Base-by-base conservation (phyloP, 2,888 invertebrate species). In the Acanthococcus lagerstroemiae region DNA sequence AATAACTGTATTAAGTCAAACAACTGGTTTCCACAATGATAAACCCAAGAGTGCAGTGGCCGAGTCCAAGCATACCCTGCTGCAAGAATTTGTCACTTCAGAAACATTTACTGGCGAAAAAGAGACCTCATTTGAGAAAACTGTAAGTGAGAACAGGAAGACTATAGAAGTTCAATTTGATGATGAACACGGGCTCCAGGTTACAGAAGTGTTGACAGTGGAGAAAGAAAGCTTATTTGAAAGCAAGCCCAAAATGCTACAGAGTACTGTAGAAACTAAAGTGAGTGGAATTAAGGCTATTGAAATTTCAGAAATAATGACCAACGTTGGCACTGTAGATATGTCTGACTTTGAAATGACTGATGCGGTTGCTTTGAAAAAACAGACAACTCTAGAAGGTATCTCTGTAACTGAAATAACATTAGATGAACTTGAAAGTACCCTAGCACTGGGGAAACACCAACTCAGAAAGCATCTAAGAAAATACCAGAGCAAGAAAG, bases 21-120 rank as follows among this genome's bases (percentile, higher is more conserved):
- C 79, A 17, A 78, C 76, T 55, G 69, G 71, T n/a, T 68, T 78
- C 5, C 69, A 71, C 30, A 72, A 73, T 7, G 21, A 68, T 0
- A 71, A 72, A 67, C 71, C 72, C 19, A 68, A 55, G 71, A 70
- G 74, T 22, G 78, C 76, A 68, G 77, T 75, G 57, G 84, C 84
- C 3, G 75, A 73, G n/a, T 66, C 80, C 26, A 78, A 79, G 67
- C 81, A 81, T 70, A 76, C 81, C 55, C 77, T 80, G 45, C 74
- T 80, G 66, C 80, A 81, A 73, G 80, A 82, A 72, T 68, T 85
- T 27, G 73, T 80, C 25, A 77, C 80, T 48, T 79, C 78, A 52
- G 81, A 83, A 72, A 78, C 81, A 17, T 76, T 80, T 69, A 73
- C 73, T 25, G 80, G 78, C 68, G 86, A 86, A 77, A 79, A 78